These are phyloP conservation scores for Notiomystis cincta DNA, from an alignment of 2,113 vertebrate species.

Conservation along the genomic window DNA sequence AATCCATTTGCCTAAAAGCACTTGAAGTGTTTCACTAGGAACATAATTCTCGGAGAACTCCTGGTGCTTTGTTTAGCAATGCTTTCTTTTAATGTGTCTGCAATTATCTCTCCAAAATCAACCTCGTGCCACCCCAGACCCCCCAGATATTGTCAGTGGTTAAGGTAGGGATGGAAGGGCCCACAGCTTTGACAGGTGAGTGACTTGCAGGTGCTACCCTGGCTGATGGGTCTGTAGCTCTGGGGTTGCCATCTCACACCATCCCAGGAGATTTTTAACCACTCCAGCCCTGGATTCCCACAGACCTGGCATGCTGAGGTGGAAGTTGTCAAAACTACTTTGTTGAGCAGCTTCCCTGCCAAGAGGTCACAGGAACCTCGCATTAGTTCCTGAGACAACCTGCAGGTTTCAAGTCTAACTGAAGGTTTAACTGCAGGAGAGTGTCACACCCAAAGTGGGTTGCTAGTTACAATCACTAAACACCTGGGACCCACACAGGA, in stretches of 20 bases:
- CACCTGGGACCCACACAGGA: fast-evolving
- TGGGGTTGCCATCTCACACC: background rate
- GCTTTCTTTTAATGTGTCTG: background rate
- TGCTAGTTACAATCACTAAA: background rate
- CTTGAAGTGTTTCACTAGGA: background rate
- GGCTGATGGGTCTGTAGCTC: background rate
- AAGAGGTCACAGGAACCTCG: background rate
- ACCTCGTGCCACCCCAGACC: too few relatives aligned
- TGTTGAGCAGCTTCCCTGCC: background rate
- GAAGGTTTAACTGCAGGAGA: background rate
- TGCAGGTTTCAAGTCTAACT: background rate
- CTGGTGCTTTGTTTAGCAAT: background rate
- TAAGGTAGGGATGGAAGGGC: fast-evolving
- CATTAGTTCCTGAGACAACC: fast-evolving
- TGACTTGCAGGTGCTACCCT: background rate
- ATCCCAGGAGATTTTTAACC: fast-evolving
- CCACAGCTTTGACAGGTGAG: fast-evolving
- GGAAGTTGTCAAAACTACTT: background rate
- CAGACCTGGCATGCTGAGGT: background rate
- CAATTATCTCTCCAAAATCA: background rate
- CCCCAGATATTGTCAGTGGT: background rate
- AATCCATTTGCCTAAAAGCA: background rate
- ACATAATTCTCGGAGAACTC: background rate
- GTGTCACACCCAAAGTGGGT: background rate
- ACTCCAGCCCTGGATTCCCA: background rate